Percentiles rank a stretch among this genome's conserved stretches.
These are phyloP conservation scores for Anodontia alba DNA, from an alignment of 2,888 invertebrate genomes.

Conservation along the genomic window DNA sequence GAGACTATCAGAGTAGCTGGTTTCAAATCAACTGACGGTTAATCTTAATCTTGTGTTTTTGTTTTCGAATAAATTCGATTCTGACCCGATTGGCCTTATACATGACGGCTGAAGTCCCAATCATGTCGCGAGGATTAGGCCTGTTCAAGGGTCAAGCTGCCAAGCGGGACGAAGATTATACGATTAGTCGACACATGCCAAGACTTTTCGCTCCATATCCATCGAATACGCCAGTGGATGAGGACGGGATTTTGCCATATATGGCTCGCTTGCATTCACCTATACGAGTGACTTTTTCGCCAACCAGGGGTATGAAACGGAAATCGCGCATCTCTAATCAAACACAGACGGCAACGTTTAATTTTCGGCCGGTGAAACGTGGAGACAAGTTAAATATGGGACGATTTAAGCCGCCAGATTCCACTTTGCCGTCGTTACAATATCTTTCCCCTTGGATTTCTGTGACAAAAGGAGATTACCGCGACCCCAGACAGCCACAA, in stretches of 20 bases:
- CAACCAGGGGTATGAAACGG: conserved; percentile 28
- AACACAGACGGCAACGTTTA: conserved; percentile 41
- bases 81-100: neutral
- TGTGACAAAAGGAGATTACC: conserved; percentile 47
- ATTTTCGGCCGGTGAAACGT: conserved; percentile 40
- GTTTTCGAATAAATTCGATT: neutral
- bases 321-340: conserved; percentile 49
- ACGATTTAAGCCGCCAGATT: conserved; percentile 47
- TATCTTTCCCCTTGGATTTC: conserved; percentile 57
- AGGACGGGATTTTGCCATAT: conserved; percentile 40
- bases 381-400: conserved; percentile 27
- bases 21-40: neutral
- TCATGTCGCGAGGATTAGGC: neutral
- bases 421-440: conserved; percentile 47
- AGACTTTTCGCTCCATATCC: conserved; percentile 28
- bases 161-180: neutral
- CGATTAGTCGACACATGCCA: conserved; percentile 3
- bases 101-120: neutral
- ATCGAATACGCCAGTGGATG: neutral
- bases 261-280: conserved; percentile 45
- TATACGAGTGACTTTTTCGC: conserved; percentile 47
- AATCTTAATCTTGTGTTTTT: neutral
- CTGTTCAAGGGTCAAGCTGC: neutral
- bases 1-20: neutral
- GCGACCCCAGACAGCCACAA: conserved; percentile 32